Conservation (phyloP, 2,113 vertebrate species). For the Gymnogyps californianus region DNA sequence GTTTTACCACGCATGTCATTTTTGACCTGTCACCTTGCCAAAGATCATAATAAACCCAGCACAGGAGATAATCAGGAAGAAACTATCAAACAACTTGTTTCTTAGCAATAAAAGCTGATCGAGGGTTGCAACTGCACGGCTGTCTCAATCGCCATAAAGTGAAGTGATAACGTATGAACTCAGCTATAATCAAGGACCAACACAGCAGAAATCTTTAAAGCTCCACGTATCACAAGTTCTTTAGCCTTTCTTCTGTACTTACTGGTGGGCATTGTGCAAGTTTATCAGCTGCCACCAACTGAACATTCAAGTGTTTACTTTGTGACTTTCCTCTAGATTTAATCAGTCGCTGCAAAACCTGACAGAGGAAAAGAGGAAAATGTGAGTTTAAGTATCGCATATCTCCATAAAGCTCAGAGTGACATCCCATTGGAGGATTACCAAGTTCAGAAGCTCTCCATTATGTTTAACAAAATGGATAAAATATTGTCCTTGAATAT, state of each 20-base stretch:
- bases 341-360: slow-evolving; percentile 96
- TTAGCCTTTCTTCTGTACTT: slow-evolving; percentile 64
- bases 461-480: background rate
- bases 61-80: background rate
- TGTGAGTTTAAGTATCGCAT: background rate
- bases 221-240: background rate
- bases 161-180: background rate
- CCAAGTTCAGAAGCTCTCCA: background rate
- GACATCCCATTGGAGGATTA: background rate
- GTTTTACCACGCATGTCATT: background rate
- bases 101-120: background rate
- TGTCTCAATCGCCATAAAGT: background rate
- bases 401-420: background rate
- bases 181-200: background rate
- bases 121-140: background rate
- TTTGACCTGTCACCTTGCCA: background rate
- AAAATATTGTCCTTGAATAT: background rate
- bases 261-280: slow-evolving; percentile 95
- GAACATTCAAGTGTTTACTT: slow-evolving; percentile 98
- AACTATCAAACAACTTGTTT: background rate
- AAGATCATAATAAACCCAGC: background rate
- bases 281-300: slow-evolving; percentile 96
- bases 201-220: background rate
- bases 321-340: slow-evolving; percentile 98
- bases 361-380: slow-evolving; percentile 29